Evolutionary conservation across 2,797 vertebrate species (phyloP).

Genomic region (Uromys caudimaculatus): DNA sequence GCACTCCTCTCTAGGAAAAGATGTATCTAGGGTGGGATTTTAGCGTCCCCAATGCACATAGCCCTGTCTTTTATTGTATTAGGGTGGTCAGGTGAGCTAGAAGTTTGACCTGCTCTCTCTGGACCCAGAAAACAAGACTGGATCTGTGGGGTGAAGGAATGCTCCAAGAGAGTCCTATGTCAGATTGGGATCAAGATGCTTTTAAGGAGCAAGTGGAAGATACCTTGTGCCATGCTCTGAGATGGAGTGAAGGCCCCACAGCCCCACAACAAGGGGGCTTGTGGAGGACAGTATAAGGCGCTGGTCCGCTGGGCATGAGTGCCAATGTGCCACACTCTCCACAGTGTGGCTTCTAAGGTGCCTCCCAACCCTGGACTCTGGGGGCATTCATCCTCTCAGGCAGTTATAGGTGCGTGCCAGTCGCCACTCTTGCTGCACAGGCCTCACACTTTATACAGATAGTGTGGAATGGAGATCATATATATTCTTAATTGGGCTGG

Average conservation of each 20-base stretch:
- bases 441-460: background rate
- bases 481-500: background rate
- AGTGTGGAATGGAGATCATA: background rate
- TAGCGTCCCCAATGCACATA: background rate
- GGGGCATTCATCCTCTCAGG: background rate
- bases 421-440: background rate
- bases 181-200: background rate
- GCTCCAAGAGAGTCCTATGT: background rate
- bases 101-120: slow-evolving; percentile 16
- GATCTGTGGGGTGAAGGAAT: background rate
- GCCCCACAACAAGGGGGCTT: background rate
- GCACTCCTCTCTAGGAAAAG: background rate
- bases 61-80: background rate
- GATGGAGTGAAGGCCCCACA: no score
- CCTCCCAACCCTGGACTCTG: background rate
- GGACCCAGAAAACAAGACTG: background rate
- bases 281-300: background rate
- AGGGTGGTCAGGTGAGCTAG: background rate
- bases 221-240: background rate
- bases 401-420: background rate
- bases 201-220: background rate
- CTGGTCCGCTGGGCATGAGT: background rate
- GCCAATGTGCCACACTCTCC: background rate
- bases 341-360: background rate
- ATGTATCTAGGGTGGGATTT: background rate